Evolutionary conservation across 2,113 vertebrate genomes (phyloP), one percentile per base, ranked within the genome.

Genomic region (Accipiter cooperii): DNA sequence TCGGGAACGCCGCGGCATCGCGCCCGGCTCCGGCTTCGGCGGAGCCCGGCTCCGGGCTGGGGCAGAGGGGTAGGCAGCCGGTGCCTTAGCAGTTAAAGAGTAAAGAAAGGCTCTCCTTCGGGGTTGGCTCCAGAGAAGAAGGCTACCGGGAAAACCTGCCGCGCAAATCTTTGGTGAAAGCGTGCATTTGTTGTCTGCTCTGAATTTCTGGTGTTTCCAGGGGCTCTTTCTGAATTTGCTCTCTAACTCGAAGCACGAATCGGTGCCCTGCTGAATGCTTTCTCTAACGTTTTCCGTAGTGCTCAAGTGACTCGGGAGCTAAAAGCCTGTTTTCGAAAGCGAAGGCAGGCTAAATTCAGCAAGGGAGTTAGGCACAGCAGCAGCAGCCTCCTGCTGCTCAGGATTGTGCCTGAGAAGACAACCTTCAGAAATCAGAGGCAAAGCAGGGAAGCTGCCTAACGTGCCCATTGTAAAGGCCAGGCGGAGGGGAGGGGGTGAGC

Each of bases 321-420:
- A 61, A 77, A 84, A 61, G 14, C 14, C 38, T 13, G 13, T 31
- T 83, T 91, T 76, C 78, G 54, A 47, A 89, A 89, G 87, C 20
- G 65, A 84, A 57, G 57, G 44, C 57, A 34, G 64, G 47, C 51
- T 78, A 14, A 49, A 90, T 63, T 49, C 86, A 51, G 25, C 64
- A 8, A 83, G 64, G 4, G 58, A 40, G 52, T 54, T 66, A 77
- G 93, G 81, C 76, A 25, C 47, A 68, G 65, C 64, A 49, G 68
- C 65, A 58, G 38, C 81, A 86, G 58, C 76, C 91, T 96, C 93
- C 95, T 7, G 94, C 96, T 90, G 95, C 93, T 96, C 74, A 31
- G 82, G 82, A 64, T 65, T 87, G 81, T 89, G 93, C 65, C 63
- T 46, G 84, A 34, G 84, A 96, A 76, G 81, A 57, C 74, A 96